These are phyloP conservation scores for Amphiprion clarkii DNA, from an alignment of 2,797 vertebrate species.

Conservation along the genomic window DNA sequence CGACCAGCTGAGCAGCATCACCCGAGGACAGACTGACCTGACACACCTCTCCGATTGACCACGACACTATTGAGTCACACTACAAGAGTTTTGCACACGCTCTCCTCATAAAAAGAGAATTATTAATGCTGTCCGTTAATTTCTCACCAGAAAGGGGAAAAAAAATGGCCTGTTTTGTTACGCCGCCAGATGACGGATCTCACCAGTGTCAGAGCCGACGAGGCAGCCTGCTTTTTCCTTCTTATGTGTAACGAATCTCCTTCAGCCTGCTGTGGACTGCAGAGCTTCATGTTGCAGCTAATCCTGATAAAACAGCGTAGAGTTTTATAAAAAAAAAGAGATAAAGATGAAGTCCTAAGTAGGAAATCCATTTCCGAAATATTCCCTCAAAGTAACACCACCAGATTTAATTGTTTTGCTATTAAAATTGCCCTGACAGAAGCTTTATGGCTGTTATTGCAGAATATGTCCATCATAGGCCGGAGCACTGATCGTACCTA, in stretches of 20 bases:
- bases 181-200: slow-evolving; percentile 9
- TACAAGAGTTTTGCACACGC: slow-evolving; percentile 41
- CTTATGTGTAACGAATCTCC: slow-evolving; percentile 24
- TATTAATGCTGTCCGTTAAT: slow-evolving; percentile 12
- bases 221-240: slow-evolving; percentile 26
- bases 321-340: slow-evolving; percentile 46
- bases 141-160: slow-evolving; percentile 32
- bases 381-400: slow-evolving; percentile 15
- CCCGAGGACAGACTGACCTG: slow-evolving; percentile 55
- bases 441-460: neutral
- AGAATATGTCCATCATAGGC: slow-evolving; percentile 3
- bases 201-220: slow-evolving; percentile 30
- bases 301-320: slow-evolving; percentile 22
- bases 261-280: slow-evolving; percentile 52
- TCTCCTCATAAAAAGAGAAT: slow-evolving; percentile 28
- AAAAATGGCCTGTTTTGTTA: slow-evolving; percentile 31
- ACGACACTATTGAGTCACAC: slow-evolving; percentile 33
- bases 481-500: slow-evolving; percentile 12
- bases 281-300: slow-evolving; percentile 70
- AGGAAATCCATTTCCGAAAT: slow-evolving; percentile 32
- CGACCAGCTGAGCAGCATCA: slow-evolving; percentile 59
- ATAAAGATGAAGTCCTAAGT: slow-evolving; percentile 17
- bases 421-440: slow-evolving; percentile 14
- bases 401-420: slow-evolving; percentile 11
- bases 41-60: slow-evolving; percentile 33